phyloP scores from a whole-genome alignment of 1,140 invertebrate species.

The Drosophila sp. region DNA sequence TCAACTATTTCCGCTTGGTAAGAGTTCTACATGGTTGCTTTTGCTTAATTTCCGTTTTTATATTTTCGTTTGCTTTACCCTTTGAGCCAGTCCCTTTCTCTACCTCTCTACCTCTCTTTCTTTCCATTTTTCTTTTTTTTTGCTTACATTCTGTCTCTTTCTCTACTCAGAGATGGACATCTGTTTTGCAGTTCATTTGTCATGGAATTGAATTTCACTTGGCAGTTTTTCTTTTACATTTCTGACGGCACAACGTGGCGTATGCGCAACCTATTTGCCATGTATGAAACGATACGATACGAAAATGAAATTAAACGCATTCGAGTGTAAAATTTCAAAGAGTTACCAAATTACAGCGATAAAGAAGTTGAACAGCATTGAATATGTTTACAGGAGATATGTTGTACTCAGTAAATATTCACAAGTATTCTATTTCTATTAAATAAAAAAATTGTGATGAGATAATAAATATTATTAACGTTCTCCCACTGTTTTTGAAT shows the following conservation, averaged over 20 bases:
- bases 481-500: too few species aligned
- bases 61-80: slow-evolving; percentile 20
- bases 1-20: slow-evolving; percentile 57
- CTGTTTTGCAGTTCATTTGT: slow-evolving; percentile 79
- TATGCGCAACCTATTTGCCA: slow-evolving; percentile 72
- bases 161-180: slow-evolving; percentile 57
- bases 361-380: slow-evolving; percentile 26
- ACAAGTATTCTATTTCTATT: too few species aligned
- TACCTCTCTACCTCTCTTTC: neutral
- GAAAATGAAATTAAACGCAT: slow-evolving; percentile 72
- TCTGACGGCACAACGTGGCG: slow-evolving; percentile 45
- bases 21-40: slow-evolving; percentile 37
- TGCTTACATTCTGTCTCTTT: neutral
- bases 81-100: slow-evolving; percentile 11
- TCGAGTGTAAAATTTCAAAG: slow-evolving; percentile 66
- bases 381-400: neutral
- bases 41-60: slow-evolving; percentile 75
- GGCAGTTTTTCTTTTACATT: slow-evolving; percentile 30
- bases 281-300: slow-evolving; percentile 55
- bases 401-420: too few species aligned
- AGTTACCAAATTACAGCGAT: slow-evolving; percentile 35
- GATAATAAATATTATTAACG: too few species aligned
- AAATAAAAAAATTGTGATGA: too few species aligned
- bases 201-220: slow-evolving; percentile 74
- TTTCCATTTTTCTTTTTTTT: too few species aligned